Evolutionary conservation across 2,113 vertebrate species (phyloP), one percentile per base, ranked within the genome.

Genomic region (Ceyx cyanopectus): DNA sequence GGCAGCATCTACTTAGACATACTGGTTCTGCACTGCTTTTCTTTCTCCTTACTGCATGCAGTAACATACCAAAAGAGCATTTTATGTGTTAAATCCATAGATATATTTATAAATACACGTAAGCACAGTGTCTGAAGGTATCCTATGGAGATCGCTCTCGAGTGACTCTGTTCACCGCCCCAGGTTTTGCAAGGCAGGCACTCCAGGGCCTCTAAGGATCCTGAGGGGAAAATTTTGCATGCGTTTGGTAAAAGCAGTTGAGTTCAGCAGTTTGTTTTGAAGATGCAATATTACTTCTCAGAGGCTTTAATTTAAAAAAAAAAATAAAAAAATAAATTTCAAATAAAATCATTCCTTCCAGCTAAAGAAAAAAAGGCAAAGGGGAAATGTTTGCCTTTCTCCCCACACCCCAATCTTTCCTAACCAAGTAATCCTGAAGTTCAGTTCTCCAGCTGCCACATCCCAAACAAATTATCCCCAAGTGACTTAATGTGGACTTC

Each of bases 231-330:
- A 84, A 94, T 85, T 91, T 41, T 75, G 90, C 91, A 86, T 93
- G 82, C 18, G 0, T 85, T 86, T 86, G 43, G 93, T 61, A 84
- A 95, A 97, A 95, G 93, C 75, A 94, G 93, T 88, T 73, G 88
- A 96, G 68, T 84, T 91, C 89, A 94, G 70, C 86, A 91, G 51
- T 93, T 95, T 93, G 85, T 90, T 65, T 69, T 86, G 91, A 80
- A 83, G 79, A 75, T 18, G 60, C 73, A 91, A 60, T 92, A 95
- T 87, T 75, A 95, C 56, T 92, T 96, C 50, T 72, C 60, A 73
- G 63, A 87, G n/a, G 51, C 48, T 91, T 94, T 56, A 70, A 88
- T 68, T 88, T 85, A 79, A 27, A 62, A 63, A n/a, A 62, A 72
- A 62, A 68, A 78, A 26, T 54, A 37, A 14, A 22, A 65, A 60